Percentiles rank a stretch among this genome's conserved stretches.
Conservation (phyloP, 2,888 invertebrate genomes). For the Phengaris alcon region DNA sequence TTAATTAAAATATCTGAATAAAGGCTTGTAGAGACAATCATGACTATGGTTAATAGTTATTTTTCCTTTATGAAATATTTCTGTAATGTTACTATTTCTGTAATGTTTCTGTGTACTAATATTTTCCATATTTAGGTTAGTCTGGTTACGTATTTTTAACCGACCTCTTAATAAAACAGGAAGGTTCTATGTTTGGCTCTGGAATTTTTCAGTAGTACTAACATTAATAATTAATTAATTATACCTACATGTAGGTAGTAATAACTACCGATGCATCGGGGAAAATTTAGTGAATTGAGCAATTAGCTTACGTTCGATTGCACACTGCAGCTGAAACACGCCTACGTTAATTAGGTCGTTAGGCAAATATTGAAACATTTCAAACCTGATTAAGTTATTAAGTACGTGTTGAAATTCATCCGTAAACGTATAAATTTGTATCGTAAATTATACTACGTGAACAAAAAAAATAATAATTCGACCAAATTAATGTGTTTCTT, state of each 20-base stretch:
- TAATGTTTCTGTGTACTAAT: too few species aligned
- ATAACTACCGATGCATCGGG: neutral
- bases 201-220: neutral
- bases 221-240: neutral
- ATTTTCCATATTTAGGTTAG: too few species aligned
- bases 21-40: too few species aligned
- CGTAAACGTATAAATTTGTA: constrained; percentile 11
- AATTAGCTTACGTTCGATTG: neutral
- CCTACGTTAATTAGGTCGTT: neutral
- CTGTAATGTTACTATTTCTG: too few species aligned
- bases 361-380: constrained; percentile 18
- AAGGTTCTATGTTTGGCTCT: neutral
- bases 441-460: neutral
- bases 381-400: constrained; percentile 25
- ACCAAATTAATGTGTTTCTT: too few species aligned
- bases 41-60: too few species aligned
- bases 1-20: too few species aligned
- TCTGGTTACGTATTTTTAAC: too few species aligned
- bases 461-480: too few species aligned
- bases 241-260: neutral
- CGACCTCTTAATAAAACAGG: too few species aligned
- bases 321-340: constrained; percentile 1
- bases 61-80: too few species aligned
- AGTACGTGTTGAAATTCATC: constrained; percentile 2
- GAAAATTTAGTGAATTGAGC: neutral